Evolutionary conservation across 1,140 invertebrate species (phyloP).

Genomic region (Drosophila varians): DNA sequence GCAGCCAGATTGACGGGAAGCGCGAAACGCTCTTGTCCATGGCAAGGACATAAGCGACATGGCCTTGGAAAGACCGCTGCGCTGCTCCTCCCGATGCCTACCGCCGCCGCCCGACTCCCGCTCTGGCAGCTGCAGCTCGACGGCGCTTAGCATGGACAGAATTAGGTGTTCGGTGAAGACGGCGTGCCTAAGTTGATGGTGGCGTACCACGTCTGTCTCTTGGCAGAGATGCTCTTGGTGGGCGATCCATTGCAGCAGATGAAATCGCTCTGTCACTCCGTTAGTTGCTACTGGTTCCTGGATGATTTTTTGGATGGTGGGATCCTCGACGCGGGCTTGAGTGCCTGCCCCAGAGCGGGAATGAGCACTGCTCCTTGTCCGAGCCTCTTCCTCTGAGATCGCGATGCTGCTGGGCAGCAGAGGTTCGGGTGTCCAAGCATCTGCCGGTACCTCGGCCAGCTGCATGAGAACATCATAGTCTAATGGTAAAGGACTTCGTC

Average conservation of each 20-base stretch:
- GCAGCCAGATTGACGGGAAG: not conserved
- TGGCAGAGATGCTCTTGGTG: conserved; percentile 10
- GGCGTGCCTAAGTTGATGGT: conserved; percentile 6
- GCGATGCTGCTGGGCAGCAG: not conserved
- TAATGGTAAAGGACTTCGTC: not conserved
- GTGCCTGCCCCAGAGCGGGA: not conserved
- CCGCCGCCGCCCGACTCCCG: not conserved
- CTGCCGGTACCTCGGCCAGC: not conserved
- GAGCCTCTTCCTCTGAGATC: not conserved
- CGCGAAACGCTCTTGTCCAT: conserved; percentile 19
- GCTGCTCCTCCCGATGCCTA: not conserved
- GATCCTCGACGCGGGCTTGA: not conserved
- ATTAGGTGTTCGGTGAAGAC: conserved; percentile 58
- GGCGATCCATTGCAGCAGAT: conserved; percentile 37
- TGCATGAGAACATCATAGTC: not conserved
- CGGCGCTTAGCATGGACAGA: conserved; percentile 57
- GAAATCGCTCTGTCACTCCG: not conserved
- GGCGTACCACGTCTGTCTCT: not conserved
- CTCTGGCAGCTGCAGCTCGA: conserved; percentile 34
- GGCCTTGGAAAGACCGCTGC: conserved; percentile 11
- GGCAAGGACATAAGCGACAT: conserved; percentile 47
- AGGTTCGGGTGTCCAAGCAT: not conserved
- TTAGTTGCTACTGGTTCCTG: not conserved
- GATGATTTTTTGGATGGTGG: not conserved
- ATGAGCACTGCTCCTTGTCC: not conserved